Conservation (phyloP, 2,797 vertebrate genomes). For the Enteromius argenteus region DNA sequence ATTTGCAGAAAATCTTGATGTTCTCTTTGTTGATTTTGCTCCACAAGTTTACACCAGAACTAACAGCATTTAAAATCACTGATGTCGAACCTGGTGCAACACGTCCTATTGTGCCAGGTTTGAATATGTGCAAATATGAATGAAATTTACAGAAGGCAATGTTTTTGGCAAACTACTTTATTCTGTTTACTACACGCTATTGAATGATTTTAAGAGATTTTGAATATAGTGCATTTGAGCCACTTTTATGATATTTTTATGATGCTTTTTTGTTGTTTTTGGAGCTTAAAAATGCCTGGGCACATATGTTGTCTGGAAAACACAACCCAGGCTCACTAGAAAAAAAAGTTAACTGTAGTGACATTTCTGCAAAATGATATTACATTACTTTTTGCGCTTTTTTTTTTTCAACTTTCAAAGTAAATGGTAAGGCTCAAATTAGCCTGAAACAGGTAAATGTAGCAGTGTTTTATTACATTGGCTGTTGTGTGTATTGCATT, state of each 20-base stretch:
- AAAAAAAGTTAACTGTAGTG: not conserved
- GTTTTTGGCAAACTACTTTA: not conserved
- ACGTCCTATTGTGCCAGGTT: not conserved
- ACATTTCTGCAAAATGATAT: not conserved
- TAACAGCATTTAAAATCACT: not conserved
- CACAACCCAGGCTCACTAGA: not conserved
- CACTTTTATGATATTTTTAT: not conserved
- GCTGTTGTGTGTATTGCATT: not conserved
- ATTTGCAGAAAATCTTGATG: not conserved
- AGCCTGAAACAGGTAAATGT: not conserved
- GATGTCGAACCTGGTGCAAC: not conserved
- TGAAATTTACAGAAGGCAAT: not conserved
- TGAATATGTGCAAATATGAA: not conserved
- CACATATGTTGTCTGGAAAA: not conserved
- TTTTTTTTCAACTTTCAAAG: not conserved
- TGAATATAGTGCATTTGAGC: not conserved
- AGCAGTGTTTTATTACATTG: not conserved
- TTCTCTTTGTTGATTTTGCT: not conserved
- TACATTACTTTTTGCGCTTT: not conserved
- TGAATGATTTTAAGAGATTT: not conserved
- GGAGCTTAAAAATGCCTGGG: not conserved
- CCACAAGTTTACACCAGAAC: not conserved
- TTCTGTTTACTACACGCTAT: not conserved
- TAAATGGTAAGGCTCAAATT: not conserved
- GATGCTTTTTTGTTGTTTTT: slow-evolving; percentile 1